Conservation (phyloP, 2,888 invertebrate species). For the Sericinus montela region DNA sequence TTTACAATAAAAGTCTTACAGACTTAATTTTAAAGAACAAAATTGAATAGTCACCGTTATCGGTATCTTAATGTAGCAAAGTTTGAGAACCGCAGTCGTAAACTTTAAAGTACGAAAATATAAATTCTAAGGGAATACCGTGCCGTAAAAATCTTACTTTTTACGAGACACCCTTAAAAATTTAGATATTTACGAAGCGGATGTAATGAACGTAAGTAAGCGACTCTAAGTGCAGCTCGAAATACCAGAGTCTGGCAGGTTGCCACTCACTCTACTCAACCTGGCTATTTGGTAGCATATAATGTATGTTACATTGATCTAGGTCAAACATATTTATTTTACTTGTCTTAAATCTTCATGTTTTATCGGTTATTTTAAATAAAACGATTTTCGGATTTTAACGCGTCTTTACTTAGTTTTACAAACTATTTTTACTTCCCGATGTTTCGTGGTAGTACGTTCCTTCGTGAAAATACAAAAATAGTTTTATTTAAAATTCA, state of each 20-base stretch:
- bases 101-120: constrained; percentile 1
- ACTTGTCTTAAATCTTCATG: background rate
- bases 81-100: constrained; percentile 1
- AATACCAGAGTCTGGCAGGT: constrained; percentile 18
- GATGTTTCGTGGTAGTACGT: too few relatives aligned
- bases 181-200: constrained; percentile 13
- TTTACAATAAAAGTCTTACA: too few relatives aligned
- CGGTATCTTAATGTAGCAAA: background rate
- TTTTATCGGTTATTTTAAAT: background rate
- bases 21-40: too few relatives aligned
- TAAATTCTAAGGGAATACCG: constrained; percentile 12
- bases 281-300: constrained; percentile 19
- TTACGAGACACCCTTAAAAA: constrained; percentile 17
- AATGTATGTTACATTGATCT: constrained; percentile 16
- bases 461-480: too few relatives aligned
- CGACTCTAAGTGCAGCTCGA: constrained; percentile 16
- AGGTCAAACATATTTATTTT: constrained; percentile 17
- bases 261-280: constrained; percentile 24
- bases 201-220: constrained; percentile 24
- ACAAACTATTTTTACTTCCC: too few relatives aligned
- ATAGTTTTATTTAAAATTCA: too few relatives aligned
- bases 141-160: constrained; percentile 13
- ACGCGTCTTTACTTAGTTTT: too few relatives aligned
- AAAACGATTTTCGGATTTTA: too few relatives aligned
- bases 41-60: too few relatives aligned